phyloP scores from a whole-genome alignment of 2,113 vertebrate genomes.

The Tamias sibiricus region DNA sequence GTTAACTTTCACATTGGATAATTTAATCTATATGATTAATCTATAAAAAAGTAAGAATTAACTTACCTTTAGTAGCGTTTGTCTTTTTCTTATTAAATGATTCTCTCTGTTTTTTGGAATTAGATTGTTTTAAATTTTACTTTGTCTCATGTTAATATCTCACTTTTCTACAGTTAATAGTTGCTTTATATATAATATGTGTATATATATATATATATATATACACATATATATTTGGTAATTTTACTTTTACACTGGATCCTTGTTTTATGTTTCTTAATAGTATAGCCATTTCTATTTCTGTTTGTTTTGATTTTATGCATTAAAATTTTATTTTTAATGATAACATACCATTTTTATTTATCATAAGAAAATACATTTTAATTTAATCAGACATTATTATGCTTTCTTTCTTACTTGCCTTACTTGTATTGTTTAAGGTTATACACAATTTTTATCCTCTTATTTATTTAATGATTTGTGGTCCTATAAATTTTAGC shows the following conservation, averaged over 20 bases:
- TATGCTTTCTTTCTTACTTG: neutral
- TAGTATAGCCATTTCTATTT: neutral
- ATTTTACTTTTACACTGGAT: neutral
- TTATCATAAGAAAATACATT: neutral
- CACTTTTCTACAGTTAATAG: neutral
- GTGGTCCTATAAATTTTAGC: neutral
- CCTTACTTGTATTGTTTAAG: neutral
- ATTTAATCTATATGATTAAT: neutral
- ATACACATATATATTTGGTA: neutral
- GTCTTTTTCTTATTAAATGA: neutral
- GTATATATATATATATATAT: no score
- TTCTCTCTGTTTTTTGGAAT: neutral
- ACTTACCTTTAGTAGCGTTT: neutral
- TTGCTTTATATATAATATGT: neutral
- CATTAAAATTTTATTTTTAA: neutral
- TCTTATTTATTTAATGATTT: neutral
- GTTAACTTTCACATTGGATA: neutral
- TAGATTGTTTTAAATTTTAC: neutral
- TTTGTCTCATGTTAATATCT: neutral
- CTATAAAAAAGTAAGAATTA: neutral
- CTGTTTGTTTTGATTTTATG: neutral
- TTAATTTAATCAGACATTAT: neutral
- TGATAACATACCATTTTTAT: neutral
- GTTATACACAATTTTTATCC: neutral
- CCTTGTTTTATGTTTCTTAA: neutral